Conservation (phyloP, 1,140 invertebrate species). For the Centruroides sculpturatus region DNA sequence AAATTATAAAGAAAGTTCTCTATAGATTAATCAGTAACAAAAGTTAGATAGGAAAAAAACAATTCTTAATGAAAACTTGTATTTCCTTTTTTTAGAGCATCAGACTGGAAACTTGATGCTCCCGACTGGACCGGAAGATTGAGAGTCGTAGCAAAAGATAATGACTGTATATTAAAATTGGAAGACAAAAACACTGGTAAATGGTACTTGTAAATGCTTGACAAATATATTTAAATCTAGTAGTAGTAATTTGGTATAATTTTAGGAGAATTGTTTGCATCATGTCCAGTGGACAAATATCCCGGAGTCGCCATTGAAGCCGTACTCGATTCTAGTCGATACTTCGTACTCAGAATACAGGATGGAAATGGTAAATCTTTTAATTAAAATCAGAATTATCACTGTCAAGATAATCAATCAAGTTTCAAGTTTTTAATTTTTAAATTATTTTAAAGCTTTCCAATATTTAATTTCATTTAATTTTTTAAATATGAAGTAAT, state of each 20-base stretch:
- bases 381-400: no score
- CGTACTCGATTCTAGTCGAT: slow-evolving; percentile 93
- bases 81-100: slow-evolving; percentile 52
- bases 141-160: slow-evolving; percentile 73
- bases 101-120: slow-evolving; percentile 91
- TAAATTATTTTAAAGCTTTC: no score
- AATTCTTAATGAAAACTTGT: no score
- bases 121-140: slow-evolving; percentile 95
- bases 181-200: slow-evolving; percentile 79
- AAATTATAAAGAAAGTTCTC: no score
- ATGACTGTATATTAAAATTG: slow-evolving; percentile 72
- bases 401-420: no score
- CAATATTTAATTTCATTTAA: no score
- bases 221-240: background rate
- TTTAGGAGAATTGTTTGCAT: slow-evolving; percentile 82
- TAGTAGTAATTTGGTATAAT: slow-evolving; percentile 11
- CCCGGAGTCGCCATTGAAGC: slow-evolving; percentile 86
- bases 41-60: no score
- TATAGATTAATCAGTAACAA: no score
- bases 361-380: slow-evolving; percentile 52
- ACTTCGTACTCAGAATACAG: slow-evolving; percentile 92
- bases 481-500: no score
- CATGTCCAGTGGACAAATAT: slow-evolving; percentile 93
- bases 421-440: no score
- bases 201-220: background rate